phyloP scores from a whole-genome alignment of 2,888 invertebrate genomes.

The Piscicola geometra region DNA sequence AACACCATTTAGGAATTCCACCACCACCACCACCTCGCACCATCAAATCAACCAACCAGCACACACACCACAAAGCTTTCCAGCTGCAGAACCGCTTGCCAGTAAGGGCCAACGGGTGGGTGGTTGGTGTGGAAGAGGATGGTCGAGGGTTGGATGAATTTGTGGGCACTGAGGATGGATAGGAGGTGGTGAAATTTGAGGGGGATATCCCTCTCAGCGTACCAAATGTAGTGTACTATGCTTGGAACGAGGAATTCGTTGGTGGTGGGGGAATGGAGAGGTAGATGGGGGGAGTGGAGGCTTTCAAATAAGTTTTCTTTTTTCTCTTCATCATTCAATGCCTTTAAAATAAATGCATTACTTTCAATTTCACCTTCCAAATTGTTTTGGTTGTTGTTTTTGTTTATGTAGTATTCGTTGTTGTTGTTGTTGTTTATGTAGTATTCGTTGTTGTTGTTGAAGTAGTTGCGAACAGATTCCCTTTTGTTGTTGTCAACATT shows the following conservation, averaged over 20 bases:
- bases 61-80: conserved; percentile 40
- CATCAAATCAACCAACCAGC: not conserved
- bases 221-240: conserved; percentile 46
- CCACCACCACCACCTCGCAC: too few species aligned
- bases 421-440: too few species aligned
- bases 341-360: not conserved
- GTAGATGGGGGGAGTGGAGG: too few species aligned
- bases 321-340: not conserved
- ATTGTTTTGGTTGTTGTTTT: not conserved
- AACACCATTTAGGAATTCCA: not conserved
- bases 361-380: not conserved
- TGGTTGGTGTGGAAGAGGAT: conserved; percentile 45
- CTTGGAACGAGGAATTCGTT: conserved; percentile 45
- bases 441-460: not conserved
- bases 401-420: not conserved
- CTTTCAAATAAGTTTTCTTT: too few species aligned
- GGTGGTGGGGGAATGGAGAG: too few species aligned
- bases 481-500: not conserved
- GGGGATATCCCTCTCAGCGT: conserved; percentile 25
- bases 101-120: conserved; percentile 43
- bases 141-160: conserved; percentile 40
- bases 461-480: not conserved
- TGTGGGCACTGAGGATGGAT: conserved; percentile 43
- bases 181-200: conserved; percentile 45
- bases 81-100: conserved; percentile 41